Evolutionary conservation across 92 coral and sea anemone genomes (phyloP).

Genomic region (Epizoanthus fatuus): DNA sequence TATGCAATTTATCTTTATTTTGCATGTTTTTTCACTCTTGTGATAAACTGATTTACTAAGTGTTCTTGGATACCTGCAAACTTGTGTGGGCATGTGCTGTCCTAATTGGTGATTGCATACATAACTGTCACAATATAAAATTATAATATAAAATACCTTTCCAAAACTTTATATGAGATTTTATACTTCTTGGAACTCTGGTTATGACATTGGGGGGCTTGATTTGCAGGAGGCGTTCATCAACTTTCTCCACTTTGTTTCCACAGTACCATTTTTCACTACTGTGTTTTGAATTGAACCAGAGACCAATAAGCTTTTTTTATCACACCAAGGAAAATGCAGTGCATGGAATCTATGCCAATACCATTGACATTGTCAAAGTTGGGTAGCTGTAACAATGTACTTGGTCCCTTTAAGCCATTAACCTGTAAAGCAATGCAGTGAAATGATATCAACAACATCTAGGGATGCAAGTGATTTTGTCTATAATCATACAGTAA

Average conservation of each 20-base stretch:
- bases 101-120: neutral
- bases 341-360: slow-evolving; percentile 43
- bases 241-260: slow-evolving; percentile 10
- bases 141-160: slow-evolving; percentile 26
- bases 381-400: slow-evolving; percentile 3
- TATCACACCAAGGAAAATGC: slow-evolving; percentile 28
- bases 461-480: too few species aligned
- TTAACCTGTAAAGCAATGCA: slow-evolving; percentile 26
- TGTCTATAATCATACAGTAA: too few species aligned
- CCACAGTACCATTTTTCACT: slow-evolving; percentile 45
- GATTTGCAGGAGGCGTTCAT: slow-evolving; percentile 34
- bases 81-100: too few species aligned
- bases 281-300: slow-evolving; percentile 38
- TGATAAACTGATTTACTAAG: too few species aligned
- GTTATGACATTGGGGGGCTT: slow-evolving; percentile 41
- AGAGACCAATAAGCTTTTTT: slow-evolving; percentile 31
- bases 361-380: slow-evolving; percentile 44
- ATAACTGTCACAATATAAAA: neutral
- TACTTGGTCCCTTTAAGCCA: slow-evolving; percentile 30
- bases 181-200: slow-evolving; percentile 44
- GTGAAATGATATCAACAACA: too few species aligned
- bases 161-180: slow-evolving; percentile 35
- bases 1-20: too few species aligned
- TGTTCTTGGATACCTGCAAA: too few species aligned
- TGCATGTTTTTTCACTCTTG: too few species aligned